phyloP scores from a whole-genome alignment of 2,888 invertebrate genomes.

The Aleiodes alternator region DNA sequence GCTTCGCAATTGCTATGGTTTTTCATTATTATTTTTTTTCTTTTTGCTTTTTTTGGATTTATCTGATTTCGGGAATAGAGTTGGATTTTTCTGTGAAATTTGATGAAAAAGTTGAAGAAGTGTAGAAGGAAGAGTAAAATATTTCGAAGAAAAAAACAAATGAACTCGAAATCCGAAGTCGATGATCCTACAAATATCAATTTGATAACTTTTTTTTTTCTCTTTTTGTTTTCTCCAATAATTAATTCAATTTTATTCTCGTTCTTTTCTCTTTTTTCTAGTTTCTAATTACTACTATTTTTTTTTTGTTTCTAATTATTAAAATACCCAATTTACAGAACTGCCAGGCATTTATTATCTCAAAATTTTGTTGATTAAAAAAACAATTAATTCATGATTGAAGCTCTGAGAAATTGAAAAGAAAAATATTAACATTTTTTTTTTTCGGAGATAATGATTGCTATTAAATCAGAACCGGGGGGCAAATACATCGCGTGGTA shows the following conservation, averaged over 20 bases:
- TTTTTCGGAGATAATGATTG: slow-evolving; percentile 23
- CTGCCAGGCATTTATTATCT: slow-evolving; percentile 53
- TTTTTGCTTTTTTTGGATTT: slow-evolving; percentile 55
- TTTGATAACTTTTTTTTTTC: slow-evolving; percentile 23
- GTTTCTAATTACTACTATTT: slow-evolving; percentile 62
- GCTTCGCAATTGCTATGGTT: slow-evolving; percentile 68
- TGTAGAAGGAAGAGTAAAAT: no score
- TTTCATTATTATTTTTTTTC: slow-evolving; percentile 59
- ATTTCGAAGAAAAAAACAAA: no score
- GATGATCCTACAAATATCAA: not conserved
- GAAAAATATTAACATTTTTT: slow-evolving; percentile 43
- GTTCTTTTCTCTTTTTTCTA: slow-evolving; percentile 70
- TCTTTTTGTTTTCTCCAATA: slow-evolving; percentile 62
- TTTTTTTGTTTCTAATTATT: slow-evolving; percentile 70
- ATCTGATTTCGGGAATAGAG: slow-evolving; percentile 48
- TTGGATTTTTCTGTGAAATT: not conserved
- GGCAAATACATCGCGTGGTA: slow-evolving; percentile 25
- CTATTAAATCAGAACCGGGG: slow-evolving; percentile 25
- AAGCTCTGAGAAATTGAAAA: slow-evolving; percentile 33
- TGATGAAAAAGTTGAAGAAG: no score
- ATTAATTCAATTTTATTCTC: slow-evolving; percentile 56
- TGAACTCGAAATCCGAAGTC: not conserved
- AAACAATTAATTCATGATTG: slow-evolving; percentile 54
- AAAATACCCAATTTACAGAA: slow-evolving; percentile 59
- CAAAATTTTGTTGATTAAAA: slow-evolving; percentile 55